Base-by-base conservation (phyloP, 2,113 vertebrate genomes). In the Onychostruthus taczanowskii region DNA sequence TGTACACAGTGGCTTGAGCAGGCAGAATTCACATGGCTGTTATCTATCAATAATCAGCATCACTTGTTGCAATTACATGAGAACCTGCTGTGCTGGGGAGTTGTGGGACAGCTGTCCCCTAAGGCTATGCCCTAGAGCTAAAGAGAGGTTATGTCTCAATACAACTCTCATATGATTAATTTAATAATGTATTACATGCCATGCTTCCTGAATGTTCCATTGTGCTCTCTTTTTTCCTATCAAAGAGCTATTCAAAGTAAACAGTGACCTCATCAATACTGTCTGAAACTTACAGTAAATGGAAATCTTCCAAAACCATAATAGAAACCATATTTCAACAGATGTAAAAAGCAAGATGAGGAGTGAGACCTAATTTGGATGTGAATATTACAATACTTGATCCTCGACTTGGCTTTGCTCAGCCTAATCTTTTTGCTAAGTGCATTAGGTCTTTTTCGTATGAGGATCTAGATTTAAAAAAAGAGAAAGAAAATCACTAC, bases 231-330 rank as follows among this genome's bases (percentile, higher is more conserved):
- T 93, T 94, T 90, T 87, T 95, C 73, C 91, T 92, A 88, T 97
- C 94, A 97, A 97, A 94, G 78, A 95, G 78, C 86, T 94, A 91
- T 96, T 97, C 93, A 97, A 95, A 97, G 89, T 94, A 97, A 97
- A 96, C 88, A 96, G 85, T 97, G 96, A 97, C 84, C 69, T 97
- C 97, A 97, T 88, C 95, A 97, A 97, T 96, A 95, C 84, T 15
- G 35, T 68, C 96, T 96, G 95, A 95, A 95, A 94, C 90, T 86
- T 97, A 96, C 90, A 92, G 94, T 95, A 95, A 95, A 93, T 95
- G 95, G 97, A 97, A 96, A 87, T 92, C 69, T 96, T 96, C 95
- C 94, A 96, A 96, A 97, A 88, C 81, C 90, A 74, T 95, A 97
- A 96, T 87, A 95, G 95, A 96, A 97, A 96, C 90, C 90, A 55